Evolutionary conservation across 2,888 invertebrate species (phyloP).

Genomic region (Cosmia trapezina): DNA sequence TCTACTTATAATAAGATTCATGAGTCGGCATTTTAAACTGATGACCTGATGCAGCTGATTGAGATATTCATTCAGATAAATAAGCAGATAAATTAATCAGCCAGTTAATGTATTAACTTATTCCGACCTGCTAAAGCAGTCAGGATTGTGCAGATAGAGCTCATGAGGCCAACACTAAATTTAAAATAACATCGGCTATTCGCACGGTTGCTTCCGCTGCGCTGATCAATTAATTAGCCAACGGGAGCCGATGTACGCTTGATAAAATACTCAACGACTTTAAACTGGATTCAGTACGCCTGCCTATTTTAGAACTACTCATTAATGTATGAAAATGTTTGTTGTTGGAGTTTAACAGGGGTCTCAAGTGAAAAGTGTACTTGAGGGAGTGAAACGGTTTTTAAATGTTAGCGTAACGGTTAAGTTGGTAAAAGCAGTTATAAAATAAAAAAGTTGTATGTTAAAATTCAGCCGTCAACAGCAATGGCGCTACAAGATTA

Average conservation of each 20-base stretch:
- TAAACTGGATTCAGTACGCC: conserved; percentile 27
- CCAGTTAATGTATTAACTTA: conserved; percentile 8
- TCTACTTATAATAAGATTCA: too few species aligned
- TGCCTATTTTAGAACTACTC: conserved; percentile 39
- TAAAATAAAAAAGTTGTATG: background rate
- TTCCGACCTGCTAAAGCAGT: conserved; percentile 2
- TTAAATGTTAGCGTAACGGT: conserved; percentile 15
- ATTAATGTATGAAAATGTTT: conserved; percentile 40
- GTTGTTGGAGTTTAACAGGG: conserved; percentile 23
- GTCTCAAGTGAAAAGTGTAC: conserved; percentile 29
- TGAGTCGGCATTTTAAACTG: background rate
- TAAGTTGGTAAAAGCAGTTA: background rate
- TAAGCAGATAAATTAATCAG: background rate
- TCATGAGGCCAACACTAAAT: conserved; percentile 25
- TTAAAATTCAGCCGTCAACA: background rate
- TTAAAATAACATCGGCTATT: conserved; percentile 50
- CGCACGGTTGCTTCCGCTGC: conserved; percentile 45
- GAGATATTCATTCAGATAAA: background rate
- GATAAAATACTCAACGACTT: conserved; percentile 62
- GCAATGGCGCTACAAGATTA: too few species aligned
- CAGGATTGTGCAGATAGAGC: background rate
- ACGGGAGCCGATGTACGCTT: conserved; percentile 50
- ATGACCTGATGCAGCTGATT: background rate
- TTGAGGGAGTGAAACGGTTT: conserved; percentile 11
- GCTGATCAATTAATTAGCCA: conserved; percentile 59